A percentile compares a stretch with the other conserved stretches of the same genome.
These are phyloP conservation scores for Mactromeris polynyma DNA, from an alignment of 2,888 invertebrate species.

Conservation along the genomic window DNA sequence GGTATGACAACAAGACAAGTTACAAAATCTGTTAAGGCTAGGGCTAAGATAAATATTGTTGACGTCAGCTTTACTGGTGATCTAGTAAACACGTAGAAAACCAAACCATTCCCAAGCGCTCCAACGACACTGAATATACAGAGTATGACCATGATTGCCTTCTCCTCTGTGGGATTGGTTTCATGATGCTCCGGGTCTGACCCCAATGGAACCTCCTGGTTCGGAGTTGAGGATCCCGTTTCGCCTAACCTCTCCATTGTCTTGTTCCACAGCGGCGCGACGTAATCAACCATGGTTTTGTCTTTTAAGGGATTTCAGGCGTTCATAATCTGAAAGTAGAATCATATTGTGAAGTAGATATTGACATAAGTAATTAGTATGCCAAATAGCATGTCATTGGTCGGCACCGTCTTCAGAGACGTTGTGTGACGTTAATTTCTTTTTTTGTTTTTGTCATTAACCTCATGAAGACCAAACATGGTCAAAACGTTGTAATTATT, in stretches of 20 bases:
- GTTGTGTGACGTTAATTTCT: too few species aligned
- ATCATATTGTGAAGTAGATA: neutral
- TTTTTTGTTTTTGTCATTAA: too few species aligned
- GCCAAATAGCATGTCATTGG: too few species aligned
- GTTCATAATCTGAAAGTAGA: constrained; percentile 9
- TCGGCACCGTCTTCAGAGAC: too few species aligned
- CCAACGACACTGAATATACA: constrained; percentile 82
- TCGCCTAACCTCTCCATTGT: neutral
- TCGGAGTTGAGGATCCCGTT: neutral
- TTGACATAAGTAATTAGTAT: too few species aligned
- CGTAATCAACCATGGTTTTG: constrained; percentile 18
- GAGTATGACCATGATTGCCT: constrained; percentile 71
- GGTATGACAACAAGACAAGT: constrained; percentile 82
- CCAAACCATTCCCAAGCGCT: constrained; percentile 84
- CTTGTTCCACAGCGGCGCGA: neutral
- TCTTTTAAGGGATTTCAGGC: neutral
- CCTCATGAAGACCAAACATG: too few species aligned
- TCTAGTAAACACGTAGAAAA: constrained; percentile 84
- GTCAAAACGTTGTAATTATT: too few species aligned
- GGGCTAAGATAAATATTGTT: constrained; percentile 84
- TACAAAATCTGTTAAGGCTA: constrained; percentile 80
- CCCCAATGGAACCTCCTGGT: neutral
- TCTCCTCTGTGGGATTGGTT: neutral
- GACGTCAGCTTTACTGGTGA: constrained; percentile 83
- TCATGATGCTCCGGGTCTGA: neutral